Evolutionary conservation across 2,113 vertebrate genomes (phyloP).

Genomic region (Actenoides lindsayi): DNA sequence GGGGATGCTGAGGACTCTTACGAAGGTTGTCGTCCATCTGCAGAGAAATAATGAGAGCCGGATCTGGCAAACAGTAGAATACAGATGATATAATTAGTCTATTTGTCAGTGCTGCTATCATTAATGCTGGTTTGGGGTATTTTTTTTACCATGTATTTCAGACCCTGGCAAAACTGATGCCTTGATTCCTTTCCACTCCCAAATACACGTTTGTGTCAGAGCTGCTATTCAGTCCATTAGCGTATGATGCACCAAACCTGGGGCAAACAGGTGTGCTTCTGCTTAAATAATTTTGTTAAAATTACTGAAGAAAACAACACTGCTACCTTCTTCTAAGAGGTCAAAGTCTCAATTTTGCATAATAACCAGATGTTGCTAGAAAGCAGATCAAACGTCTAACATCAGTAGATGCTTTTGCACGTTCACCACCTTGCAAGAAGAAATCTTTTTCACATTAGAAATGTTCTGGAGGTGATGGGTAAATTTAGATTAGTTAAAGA

Average conservation of each 20-base stretch:
- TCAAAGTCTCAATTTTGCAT: background rate
- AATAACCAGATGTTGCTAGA: background rate
- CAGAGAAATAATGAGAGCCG: conserved; percentile 65
- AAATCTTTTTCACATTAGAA: background rate
- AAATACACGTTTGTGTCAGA: background rate
- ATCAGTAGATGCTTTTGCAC: background rate
- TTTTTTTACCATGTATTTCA: background rate
- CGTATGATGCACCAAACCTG: background rate
- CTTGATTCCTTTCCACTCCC: background rate
- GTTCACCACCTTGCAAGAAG: background rate
- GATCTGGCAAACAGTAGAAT: conserved; percentile 51
- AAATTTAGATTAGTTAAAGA: background rate
- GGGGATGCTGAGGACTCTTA: conserved; percentile 93
- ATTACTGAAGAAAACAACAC: background rate
- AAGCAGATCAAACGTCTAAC: background rate
- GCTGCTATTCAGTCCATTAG: background rate
- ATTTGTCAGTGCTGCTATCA: background rate
- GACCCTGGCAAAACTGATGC: background rate
- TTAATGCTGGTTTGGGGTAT: background rate
- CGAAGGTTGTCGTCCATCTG: conserved; percentile 99
- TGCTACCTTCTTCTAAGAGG: background rate
- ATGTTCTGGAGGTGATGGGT: background rate
- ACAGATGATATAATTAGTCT: background rate
- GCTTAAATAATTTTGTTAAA: background rate
- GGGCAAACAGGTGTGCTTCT: background rate